Base-by-base conservation (phyloP, 1,140 invertebrate species). In the Thaumetopoea pityocampa region DNA sequence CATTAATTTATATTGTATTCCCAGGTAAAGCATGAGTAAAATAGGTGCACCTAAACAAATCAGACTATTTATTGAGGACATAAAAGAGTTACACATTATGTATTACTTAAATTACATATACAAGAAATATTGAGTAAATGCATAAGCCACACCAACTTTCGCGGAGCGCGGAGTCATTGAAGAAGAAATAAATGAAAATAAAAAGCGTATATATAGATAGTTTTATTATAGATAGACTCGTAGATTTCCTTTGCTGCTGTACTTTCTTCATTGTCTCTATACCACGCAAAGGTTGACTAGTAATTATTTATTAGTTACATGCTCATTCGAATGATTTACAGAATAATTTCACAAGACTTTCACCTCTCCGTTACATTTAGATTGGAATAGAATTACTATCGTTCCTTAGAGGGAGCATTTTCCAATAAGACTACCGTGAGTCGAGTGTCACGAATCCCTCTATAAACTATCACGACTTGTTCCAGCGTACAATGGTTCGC, bases 401-500 rank as follows among this genome's bases (percentile, higher is more conserved):
- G 46, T 66, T 69, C 57, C 55, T 54, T 51, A 55, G 54, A 67
- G 67, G 56, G 51, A 63, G 52, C 48, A 50, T 71, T 74, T 68
- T 61, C 67, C 66, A 71, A 70, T 67, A 68, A 79, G 53, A 70
- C 63, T 67, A 66, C 66, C 58, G 67, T 78, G 67, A 72, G 69
- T 69, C 53, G 51, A 67, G 51, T 63, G 70, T 82, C 78, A 79
- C 74, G 78, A 82, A 59, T 59, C 70, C 68, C 52, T 54, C 58
- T 69, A 53, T 65, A 67, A 63, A 65, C 60, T 67, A 78, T 79
- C 78, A 82, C 78, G 74, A 79, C 56, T 69, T 37, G 43, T 57
- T 67, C 61, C 57, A 40, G 53, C 52, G 59, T 73, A 82, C 71
- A 79, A 82, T 76, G 56, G 67, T 61, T 54, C 47, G 49, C 58